A percentile compares a stretch with the other conserved stretches of the same genome.
Conservation (phyloP, 2,113 vertebrate species). For the Panurus biarmicus region DNA sequence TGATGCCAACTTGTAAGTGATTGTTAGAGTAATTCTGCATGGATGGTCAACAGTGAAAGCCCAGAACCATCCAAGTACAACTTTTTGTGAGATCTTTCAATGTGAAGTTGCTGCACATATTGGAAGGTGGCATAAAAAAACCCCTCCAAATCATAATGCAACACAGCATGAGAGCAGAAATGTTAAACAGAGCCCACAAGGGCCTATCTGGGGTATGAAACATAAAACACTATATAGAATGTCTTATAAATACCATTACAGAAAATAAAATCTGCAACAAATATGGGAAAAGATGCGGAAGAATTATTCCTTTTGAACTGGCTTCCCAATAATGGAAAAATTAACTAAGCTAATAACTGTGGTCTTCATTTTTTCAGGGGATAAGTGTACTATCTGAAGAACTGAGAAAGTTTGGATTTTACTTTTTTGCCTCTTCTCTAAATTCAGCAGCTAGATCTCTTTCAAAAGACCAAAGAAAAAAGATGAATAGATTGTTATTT, state of each 20-base stretch:
- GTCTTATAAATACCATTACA: background rate
- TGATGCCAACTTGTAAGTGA: background rate
- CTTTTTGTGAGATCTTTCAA: background rate
- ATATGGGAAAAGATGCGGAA: background rate
- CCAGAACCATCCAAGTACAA: background rate
- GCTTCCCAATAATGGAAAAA: background rate
- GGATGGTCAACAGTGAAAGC: background rate
- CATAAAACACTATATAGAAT: conserved; percentile 5
- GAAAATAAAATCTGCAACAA: conserved; percentile 21
- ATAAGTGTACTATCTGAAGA: background rate
- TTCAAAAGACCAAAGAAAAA: conserved; percentile 1
- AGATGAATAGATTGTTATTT: conserved; percentile 30
- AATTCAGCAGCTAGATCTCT: background rate
- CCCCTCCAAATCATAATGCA: background rate
- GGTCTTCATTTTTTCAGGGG: background rate
- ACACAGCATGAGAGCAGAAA: background rate
- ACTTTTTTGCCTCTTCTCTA: background rate
- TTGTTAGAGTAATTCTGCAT: background rate
- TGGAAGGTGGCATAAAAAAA: conserved; percentile 5
- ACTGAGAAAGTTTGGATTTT: background rate
- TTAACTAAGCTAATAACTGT: background rate
- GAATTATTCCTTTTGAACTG: background rate
- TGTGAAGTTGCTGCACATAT: background rate
- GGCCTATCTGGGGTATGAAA: background rate
- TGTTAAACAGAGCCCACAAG: background rate